Base-by-base conservation (phyloP, 2,113 vertebrate genomes). In the Amphilophus citrinellus region DNA sequence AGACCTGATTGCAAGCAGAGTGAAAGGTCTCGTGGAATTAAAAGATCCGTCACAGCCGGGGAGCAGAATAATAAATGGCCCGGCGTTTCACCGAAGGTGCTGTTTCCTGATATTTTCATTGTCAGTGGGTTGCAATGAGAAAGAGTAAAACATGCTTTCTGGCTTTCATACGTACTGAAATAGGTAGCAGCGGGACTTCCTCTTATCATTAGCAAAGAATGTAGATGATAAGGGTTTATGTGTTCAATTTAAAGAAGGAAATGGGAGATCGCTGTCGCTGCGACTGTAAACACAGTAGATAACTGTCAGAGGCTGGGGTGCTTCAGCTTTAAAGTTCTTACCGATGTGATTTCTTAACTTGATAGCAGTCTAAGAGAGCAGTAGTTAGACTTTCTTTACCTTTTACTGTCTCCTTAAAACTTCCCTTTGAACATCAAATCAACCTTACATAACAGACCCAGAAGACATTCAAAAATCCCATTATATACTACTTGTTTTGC, bases 21-120 rank as follows among this genome's bases (percentile, higher is more conserved):
- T 11, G 37, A 81, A 91, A 83, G 76, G 78, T 80, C 84, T 81
- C 15, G 7, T 56, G 60, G 86, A 89, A 84, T 92, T 68, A 90
- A 84, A 76, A 86, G 84, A 83, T 77, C 83, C 59, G 78, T 88
- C 86, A 66, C 84, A 87, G 87, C 68, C 6, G 53, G 84, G 42
- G 50, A 59, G 57, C 37, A 27, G 80, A 77, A 88, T 77, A 88
- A 87, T 79, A 92, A 90, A 84, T 17, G 82, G 57, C 53, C 82
- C 3, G 13, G 14, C 3, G 57, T 10, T 85, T 84, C 80, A 27
- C 77, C 2, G 9, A 14, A 5, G 71, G 77, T 37, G 71, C 39
- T 44, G 50, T 61, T 80, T 57, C 7, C 87, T 82, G 30, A 68
- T 88, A 71, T 79, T 76, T 87, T 75, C 63, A 13, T 61, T 88